A percentile compares a stretch with the other conserved stretches of the same genome.
These are phyloP conservation scores for Cryptotis parvus DNA, from an alignment of 2,113 vertebrate genomes.

Conservation along the genomic window DNA sequence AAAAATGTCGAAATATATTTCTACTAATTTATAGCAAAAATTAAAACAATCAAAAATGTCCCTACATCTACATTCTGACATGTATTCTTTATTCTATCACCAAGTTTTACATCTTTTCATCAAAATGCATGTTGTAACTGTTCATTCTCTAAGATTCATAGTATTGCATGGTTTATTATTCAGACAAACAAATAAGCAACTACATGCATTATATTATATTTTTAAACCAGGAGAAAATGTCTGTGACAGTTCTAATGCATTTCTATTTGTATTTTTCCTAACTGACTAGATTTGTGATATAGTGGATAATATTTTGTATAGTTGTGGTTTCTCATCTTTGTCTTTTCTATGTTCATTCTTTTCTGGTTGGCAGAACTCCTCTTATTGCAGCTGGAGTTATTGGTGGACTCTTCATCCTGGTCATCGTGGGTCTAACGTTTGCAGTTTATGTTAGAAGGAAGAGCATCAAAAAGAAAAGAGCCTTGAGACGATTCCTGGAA, in stretches of 20 bases:
- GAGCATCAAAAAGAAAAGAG: slow-evolving; percentile 98
- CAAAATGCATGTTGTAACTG: slow-evolving; percentile 80
- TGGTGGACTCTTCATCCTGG: slow-evolving; percentile 95
- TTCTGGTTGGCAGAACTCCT: slow-evolving; percentile 92
- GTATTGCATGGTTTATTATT: slow-evolving; percentile 80
- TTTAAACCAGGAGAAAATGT: neutral
- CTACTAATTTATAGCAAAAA: slow-evolving; percentile 6
- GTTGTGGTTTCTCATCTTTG: neutral
- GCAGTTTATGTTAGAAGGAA: slow-evolving; percentile 95
- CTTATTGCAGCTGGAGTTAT: slow-evolving; percentile 96
- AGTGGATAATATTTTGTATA: neutral
- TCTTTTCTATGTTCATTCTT: slow-evolving; percentile 26
- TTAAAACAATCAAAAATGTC: neutral
- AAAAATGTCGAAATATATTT: neutral
- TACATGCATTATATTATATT: too few relatives aligned
- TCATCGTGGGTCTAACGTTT: slow-evolving; percentile 94
- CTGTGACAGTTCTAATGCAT: neutral
- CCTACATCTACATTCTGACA: neutral
- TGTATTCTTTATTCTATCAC: neutral
- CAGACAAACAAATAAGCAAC: neutral
- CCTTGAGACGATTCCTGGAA: slow-evolving; percentile 95
- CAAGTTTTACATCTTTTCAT: slow-evolving; percentile 62
- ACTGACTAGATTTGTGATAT: slow-evolving; percentile 39
- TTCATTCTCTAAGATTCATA: slow-evolving; percentile 52
- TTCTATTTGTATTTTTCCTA: slow-evolving; percentile 58